Evolutionary conservation across 1,140 invertebrate species (phyloP).

Genomic region (Sinella curviseta): DNA sequence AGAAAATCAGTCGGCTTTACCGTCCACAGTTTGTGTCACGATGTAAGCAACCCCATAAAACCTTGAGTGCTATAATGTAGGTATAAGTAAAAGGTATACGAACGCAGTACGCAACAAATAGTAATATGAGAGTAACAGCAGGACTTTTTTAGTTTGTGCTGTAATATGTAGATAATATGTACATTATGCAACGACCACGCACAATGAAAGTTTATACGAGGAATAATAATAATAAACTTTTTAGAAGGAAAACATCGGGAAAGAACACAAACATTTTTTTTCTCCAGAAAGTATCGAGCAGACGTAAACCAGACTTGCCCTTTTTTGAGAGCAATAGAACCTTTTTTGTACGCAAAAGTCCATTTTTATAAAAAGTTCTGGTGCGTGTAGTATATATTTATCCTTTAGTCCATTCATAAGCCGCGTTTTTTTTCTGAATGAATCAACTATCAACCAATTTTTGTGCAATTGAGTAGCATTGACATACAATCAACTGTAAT

Average conservation of each 20-base stretch:
- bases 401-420: neutral
- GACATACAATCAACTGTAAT: neutral
- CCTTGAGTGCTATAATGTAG: neutral
- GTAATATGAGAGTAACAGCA: neutral
- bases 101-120: neutral
- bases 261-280: neutral
- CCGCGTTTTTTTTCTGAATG: neutral
- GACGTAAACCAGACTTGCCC: neutral
- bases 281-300: neutral
- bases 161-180: neutral
- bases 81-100: neutral
- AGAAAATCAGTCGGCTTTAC: neutral
- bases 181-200: neutral
- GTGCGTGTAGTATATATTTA: neutral
- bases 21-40: neutral
- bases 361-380: neutral
- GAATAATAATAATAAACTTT: conserved; percentile 24
- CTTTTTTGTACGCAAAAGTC: neutral
- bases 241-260: neutral
- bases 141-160: neutral
- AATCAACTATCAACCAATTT: neutral
- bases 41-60: neutral
- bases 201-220: neutral
- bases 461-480: neutral
- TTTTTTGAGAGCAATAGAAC: neutral